Evolutionary conservation across 2,888 invertebrate species (phyloP).

Genomic region (Leptopilina drosophilae): DNA sequence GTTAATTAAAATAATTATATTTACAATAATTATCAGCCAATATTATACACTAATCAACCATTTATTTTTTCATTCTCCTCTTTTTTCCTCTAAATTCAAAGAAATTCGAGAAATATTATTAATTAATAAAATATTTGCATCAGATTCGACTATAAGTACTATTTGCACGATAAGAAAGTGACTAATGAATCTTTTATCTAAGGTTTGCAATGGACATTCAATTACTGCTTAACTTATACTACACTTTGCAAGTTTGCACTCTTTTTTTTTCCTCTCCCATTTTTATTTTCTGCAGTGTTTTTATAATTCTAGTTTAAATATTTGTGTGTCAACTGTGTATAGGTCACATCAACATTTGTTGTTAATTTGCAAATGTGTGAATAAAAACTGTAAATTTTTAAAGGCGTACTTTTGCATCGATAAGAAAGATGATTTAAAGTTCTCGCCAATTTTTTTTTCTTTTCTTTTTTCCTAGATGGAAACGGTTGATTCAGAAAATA

Average conservation of each 20-base stretch:
- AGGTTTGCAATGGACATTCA: not conserved
- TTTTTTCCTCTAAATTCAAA: too few relatives aligned
- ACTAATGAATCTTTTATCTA: constrained; percentile 9
- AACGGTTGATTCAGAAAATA: constrained; percentile 21
- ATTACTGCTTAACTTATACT: not conserved
- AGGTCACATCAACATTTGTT: constrained; percentile 5
- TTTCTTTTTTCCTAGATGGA: not conserved
- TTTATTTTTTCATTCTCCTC: too few relatives aligned
- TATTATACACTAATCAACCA: too few relatives aligned
- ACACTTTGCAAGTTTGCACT: not conserved
- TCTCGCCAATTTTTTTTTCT: not conserved
- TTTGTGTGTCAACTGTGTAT: constrained; percentile 17
- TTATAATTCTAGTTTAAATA: constrained; percentile 29
- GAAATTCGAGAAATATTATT: too few relatives aligned
- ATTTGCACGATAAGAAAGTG: not conserved
- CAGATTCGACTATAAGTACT: not conserved
- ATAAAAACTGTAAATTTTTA: not conserved
- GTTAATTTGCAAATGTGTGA: constrained; percentile 15
- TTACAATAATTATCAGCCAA: too few relatives aligned
- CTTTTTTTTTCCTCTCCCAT: not conserved
- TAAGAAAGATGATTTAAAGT: constrained; percentile 30
- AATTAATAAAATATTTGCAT: too few relatives aligned
- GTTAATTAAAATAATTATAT: too few relatives aligned
- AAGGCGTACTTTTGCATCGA: constrained; percentile 24
- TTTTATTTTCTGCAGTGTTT: constrained; percentile 1